Evolutionary conservation across 2,113 vertebrate genomes (phyloP).

Genomic region (Dicentrarchus labrax): DNA sequence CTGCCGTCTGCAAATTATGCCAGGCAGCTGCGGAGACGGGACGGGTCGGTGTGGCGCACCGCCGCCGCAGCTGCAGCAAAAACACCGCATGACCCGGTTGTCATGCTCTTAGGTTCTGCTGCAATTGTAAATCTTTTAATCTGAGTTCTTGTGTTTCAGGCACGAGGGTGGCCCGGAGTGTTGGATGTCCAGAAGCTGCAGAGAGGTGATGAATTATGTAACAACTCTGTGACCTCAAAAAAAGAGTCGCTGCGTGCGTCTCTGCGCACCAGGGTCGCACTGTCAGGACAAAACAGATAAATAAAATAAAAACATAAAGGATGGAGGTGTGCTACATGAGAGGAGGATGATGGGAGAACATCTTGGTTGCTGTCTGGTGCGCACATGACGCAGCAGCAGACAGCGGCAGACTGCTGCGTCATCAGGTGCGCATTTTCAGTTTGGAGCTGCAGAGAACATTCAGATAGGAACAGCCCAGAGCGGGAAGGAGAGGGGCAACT

Average conservation of each 20-base stretch:
- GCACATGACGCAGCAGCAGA: slow-evolving; percentile 49
- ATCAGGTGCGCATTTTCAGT: slow-evolving; percentile 36
- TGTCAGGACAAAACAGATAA: background rate
- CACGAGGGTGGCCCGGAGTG: background rate
- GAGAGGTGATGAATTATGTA: slow-evolving; percentile 40
- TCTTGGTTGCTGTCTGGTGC: background rate
- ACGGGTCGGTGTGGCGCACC: slow-evolving; percentile 25
- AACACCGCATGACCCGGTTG: slow-evolving; percentile 8
- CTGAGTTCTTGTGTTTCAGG: no score
- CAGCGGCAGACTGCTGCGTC: slow-evolving; percentile 54
- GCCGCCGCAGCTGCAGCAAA: slow-evolving; percentile 31
- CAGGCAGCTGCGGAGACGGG: slow-evolving; percentile 37
- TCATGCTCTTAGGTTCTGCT: background rate
- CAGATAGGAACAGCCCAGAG: no score
- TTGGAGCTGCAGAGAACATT: slow-evolving; percentile 8
- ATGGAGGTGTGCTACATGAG: background rate
- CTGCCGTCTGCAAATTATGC: slow-evolving; percentile 57
- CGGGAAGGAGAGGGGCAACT: no score
- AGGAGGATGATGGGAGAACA: background rate
- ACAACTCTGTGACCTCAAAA: slow-evolving; percentile 32
- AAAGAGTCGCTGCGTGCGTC: background rate
- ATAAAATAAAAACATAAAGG: background rate
- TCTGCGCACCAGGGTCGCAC: background rate
- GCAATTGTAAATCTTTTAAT: background rate
- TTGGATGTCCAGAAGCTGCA: background rate